phyloP scores from a whole-genome alignment of 2,797 vertebrate genomes.

The Myotis myotis region DNA sequence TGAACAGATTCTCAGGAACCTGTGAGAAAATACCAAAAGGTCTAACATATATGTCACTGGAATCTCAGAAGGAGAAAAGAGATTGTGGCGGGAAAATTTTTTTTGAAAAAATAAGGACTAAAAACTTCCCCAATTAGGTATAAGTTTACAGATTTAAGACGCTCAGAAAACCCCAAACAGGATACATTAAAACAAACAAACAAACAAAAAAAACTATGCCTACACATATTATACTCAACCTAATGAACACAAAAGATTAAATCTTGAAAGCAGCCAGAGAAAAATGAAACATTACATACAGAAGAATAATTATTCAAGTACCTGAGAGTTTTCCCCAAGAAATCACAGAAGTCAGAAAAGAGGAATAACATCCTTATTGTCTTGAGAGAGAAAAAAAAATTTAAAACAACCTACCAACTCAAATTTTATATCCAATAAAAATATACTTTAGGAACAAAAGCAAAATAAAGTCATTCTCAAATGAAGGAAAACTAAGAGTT shows the following conservation, averaged over 20 bases:
- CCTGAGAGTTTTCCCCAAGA: background rate
- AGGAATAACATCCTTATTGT: background rate
- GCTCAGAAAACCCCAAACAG: background rate
- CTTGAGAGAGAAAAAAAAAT: background rate
- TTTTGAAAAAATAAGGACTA: background rate
- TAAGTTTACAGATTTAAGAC: conserved; percentile 11
- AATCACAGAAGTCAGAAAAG: conserved; percentile 1
- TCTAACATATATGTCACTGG: background rate
- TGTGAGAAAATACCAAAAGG: background rate
- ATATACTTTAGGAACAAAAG: background rate
- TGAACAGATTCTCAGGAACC: background rate
- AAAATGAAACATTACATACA: conserved; percentile 19
- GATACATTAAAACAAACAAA: background rate
- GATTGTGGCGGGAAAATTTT: background rate
- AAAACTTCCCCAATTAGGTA: background rate
- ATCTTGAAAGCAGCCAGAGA: background rate
- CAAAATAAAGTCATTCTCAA: conserved; percentile 31
- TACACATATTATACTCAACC: background rate
- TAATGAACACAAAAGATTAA: background rate
- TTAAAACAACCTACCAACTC: background rate
- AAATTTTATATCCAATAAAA: background rate
- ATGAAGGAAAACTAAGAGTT: background rate
- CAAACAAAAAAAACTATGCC: background rate
- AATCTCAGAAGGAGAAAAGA: background rate
- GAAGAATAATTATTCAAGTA: background rate